Percentiles rank a stretch among this genome's conserved stretches.
phyloP scores from a whole-genome alignment of 2,113 vertebrate genomes.

The Oreochromis spilurus region DNA sequence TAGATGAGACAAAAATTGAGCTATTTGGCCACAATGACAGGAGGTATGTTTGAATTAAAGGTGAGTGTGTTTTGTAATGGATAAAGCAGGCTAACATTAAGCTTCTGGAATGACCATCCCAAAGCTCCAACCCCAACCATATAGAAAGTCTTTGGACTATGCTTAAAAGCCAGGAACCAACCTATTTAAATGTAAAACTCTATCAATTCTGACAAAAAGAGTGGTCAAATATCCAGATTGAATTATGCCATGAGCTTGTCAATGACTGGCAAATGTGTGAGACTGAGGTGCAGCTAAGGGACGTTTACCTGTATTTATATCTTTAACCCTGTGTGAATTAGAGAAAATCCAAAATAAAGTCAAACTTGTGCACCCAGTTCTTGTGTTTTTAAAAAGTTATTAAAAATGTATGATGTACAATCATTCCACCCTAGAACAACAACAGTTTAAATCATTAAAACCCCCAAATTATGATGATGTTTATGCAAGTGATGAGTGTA shows the following conservation, averaged over 20 bases:
- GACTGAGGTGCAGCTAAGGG: not conserved
- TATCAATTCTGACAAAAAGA: not conserved
- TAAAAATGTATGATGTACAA: not conserved
- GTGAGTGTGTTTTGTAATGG: not conserved
- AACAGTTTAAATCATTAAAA: not conserved
- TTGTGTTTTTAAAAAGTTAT: not conserved
- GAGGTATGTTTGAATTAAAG: not conserved
- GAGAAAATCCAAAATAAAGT: not conserved
- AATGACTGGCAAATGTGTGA: not conserved
- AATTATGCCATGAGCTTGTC: not conserved
- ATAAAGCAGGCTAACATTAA: not conserved
- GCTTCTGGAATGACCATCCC: not conserved
- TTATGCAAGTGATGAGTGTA: not conserved
- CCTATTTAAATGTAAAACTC: not conserved
- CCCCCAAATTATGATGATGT: accelerated
- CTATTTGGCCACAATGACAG: not conserved
- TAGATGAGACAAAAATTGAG: not conserved
- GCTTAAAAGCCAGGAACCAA: not conserved
- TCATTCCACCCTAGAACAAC: not conserved
- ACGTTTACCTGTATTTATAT: not conserved
- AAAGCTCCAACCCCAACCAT: not conserved
- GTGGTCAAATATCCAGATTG: not conserved
- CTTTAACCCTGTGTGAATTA: not conserved
- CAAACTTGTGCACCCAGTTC: not conserved
- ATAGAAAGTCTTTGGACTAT: not conserved